phyloP scores from a whole-genome alignment of 1,140 invertebrate genomes.

The Physella acuta region DNA sequence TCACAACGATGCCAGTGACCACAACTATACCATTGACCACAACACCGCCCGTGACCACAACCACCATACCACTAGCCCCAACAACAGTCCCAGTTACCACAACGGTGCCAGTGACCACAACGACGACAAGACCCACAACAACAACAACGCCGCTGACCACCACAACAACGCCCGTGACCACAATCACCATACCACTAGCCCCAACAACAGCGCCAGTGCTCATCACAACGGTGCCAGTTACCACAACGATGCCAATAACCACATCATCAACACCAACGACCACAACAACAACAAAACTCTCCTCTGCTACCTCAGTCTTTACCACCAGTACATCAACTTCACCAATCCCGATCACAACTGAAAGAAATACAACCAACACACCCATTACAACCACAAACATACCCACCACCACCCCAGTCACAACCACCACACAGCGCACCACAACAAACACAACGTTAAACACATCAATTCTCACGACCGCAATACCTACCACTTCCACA shows the following conservation, averaged over 20 bases:
- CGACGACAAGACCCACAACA: background rate
- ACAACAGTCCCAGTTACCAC: background rate
- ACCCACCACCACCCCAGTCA: background rate
- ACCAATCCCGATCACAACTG: background rate
- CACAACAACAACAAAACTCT: background rate
- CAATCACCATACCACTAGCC: background rate
- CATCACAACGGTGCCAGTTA: background rate
- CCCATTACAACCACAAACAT: background rate
- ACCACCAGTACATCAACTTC: background rate
- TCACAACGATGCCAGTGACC: background rate
- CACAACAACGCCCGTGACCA: background rate
- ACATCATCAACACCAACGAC: background rate
- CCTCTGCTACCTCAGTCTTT: background rate
- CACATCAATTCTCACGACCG: background rate
- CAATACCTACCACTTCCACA: background rate
- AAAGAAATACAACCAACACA: background rate
- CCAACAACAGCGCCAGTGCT: background rate
- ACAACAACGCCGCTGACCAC: background rate
- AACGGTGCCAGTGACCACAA: background rate
- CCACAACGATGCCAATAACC: background rate
- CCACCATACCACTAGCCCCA: background rate
- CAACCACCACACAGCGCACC: background rate
- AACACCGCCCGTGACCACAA: background rate
- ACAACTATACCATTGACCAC: background rate
- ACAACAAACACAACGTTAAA: background rate